Evolutionary conservation across 2,888 invertebrate species (phyloP).

Genomic region (Dynastes grantii): DNA sequence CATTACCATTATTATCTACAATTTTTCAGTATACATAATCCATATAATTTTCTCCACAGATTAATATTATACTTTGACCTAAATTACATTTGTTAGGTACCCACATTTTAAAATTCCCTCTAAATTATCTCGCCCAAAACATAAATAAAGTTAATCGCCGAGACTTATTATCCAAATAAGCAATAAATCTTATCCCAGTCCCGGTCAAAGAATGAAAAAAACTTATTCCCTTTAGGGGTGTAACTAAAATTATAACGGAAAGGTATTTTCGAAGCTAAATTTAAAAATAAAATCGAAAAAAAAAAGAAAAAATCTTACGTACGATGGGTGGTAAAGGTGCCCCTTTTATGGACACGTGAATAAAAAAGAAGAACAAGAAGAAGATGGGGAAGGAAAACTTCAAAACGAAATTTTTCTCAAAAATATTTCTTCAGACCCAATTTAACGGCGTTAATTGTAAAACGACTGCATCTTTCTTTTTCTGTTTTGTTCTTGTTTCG

Average conservation of each 20-base stretch:
- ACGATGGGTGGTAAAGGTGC: too few species aligned
- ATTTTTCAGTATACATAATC: neutral
- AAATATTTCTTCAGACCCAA: conserved; percentile 68
- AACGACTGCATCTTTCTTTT: conserved; percentile 49
- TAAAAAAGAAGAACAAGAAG: conserved; percentile 21
- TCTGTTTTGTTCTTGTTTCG: conserved; percentile 37
- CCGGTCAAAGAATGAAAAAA: conserved; percentile 39
- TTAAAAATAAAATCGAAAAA: conserved; percentile 40
- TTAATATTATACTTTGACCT: conserved; percentile 24
- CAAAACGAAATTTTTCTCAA: too few species aligned
- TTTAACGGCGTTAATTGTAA: conserved; percentile 67
- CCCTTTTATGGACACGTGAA: conserved; percentile 8
- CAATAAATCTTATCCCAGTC: conserved; percentile 42
- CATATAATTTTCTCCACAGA: conserved; percentile 33
- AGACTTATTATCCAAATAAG: conserved; percentile 45
- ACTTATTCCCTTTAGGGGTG: too few species aligned
- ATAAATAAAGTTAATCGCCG: conserved; percentile 45
- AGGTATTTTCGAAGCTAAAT: conserved; percentile 42
- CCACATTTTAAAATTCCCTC: conserved; percentile 36
- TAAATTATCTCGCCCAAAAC: conserved; percentile 42
- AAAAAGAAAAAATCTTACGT: conserved; percentile 35
- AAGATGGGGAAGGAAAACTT: conserved; percentile 25
- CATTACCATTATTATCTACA: conserved; percentile 1
- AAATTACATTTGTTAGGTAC: conserved; percentile 36
- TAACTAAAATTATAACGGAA: conserved; percentile 37